Evolutionary conservation across 2,888 invertebrate genomes (phyloP).

Genomic region (Hyposoter didymator): DNA sequence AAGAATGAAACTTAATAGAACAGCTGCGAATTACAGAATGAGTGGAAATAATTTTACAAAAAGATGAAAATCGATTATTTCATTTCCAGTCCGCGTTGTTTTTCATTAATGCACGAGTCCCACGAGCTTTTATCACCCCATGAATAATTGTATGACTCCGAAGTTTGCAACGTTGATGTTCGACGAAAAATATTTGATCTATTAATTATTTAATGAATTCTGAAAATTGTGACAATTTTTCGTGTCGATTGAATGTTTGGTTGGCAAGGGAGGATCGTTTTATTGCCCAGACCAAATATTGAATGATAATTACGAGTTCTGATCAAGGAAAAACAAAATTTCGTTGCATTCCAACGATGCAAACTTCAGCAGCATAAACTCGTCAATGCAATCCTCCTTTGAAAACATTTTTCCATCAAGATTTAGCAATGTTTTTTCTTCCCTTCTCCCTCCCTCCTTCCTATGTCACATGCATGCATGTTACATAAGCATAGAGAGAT

Average conservation of each 20-base stretch:
- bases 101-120: background rate
- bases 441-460: background rate
- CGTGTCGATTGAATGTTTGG: no score
- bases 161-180: no score
- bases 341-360: no score
- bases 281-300: no score
- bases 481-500: background rate
- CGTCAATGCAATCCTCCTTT: constrained; percentile 28
- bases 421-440: constrained; percentile 38
- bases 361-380: no score
- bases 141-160: constrained; percentile 23
- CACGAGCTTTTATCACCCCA: constrained; percentile 15
- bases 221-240: no score
- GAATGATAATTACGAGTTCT: no score
- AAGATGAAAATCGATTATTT: constrained; percentile 15
- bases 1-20: background rate
- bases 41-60: background rate
- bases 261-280: no score
- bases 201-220: no score
- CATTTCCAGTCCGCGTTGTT: background rate
- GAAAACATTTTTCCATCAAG: constrained; percentile 44
- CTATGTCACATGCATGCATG: background rate
- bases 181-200: no score
- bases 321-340: no score
- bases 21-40: background rate